These are phyloP conservation scores for Dendrophyllia cribrosa DNA, from an alignment of 64 coral and sea anemone species.

Conservation along the genomic window DNA sequence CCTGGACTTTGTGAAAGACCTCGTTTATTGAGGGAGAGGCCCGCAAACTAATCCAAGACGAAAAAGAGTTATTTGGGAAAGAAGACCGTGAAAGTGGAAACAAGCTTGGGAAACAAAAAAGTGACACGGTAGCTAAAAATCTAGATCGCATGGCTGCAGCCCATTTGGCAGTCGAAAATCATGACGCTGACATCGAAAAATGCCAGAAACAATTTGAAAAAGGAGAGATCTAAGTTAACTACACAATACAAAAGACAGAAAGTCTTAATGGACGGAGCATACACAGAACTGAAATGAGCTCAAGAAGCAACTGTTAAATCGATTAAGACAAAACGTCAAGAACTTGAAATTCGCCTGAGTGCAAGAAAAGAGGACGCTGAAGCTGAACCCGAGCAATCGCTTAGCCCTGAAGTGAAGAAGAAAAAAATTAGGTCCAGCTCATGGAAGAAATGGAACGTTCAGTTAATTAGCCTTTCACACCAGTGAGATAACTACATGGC, in stretches of 20 bases:
- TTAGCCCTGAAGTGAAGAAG: too few relatives aligned
- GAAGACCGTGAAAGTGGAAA: background rate
- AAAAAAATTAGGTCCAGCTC: too few relatives aligned
- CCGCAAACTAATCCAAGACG: background rate
- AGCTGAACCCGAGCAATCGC: too few relatives aligned
- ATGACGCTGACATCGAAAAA: background rate
- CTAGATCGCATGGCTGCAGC: constrained; percentile 12
- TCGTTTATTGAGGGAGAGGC: background rate
- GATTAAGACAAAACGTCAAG: background rate
- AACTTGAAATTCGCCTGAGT: background rate
- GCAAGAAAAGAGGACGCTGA: background rate
- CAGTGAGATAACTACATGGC: too few relatives aligned
- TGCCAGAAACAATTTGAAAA: background rate
- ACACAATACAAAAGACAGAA: background rate
- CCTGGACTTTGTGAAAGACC: constrained; percentile 32
- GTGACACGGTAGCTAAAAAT: constrained; percentile 15
- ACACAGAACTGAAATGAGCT: constrained; percentile 22
- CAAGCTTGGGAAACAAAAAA: constrained; percentile 33
- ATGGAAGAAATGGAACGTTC: too few relatives aligned
- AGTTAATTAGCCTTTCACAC: too few relatives aligned
- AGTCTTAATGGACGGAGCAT: constrained; percentile 21
- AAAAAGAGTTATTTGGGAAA: background rate
- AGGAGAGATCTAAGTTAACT: background rate
- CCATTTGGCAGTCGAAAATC: background rate
- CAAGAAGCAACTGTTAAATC: constrained; percentile 36